Conservation (phyloP, 2,113 vertebrate genomes). For the Oncorhynchus clarkii region DNA sequence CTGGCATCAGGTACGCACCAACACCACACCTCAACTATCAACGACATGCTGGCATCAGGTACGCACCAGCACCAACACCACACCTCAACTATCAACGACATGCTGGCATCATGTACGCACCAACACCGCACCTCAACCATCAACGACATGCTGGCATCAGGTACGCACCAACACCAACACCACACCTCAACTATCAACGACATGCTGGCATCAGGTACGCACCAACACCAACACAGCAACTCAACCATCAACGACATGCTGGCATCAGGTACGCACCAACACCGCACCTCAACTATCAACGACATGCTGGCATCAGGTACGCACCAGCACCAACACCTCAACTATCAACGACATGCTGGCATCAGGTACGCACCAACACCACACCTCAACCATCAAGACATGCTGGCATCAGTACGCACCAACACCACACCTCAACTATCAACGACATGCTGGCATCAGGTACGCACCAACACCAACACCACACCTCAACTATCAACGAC, state of each 20-base stretch:
- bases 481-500: constrained; percentile 62
- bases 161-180: no score
- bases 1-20: no score
- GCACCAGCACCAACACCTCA: neutral
- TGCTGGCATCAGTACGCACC: constrained; percentile 69
- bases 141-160: no score
- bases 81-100: no score
- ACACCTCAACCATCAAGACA: constrained; percentile 62
- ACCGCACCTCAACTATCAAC: constrained; percentile 53
- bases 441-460: constrained; percentile 76
- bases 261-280: constrained; percentile 62
- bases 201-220: constrained; percentile 72
- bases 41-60: no score
- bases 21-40: no score
- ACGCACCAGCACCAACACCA: no score
- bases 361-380: constrained; percentile 58
- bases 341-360: constrained; percentile 73
- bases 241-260: constrained; percentile 70
- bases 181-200: constrained; percentile 62
- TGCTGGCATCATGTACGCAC: no score
- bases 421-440: constrained; percentile 34
- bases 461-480: constrained; percentile 24
- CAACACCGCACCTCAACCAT: no score
- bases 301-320: constrained; percentile 74
- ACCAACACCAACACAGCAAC: neutral